Evolutionary conservation across 1,140 invertebrate species (phyloP).

Genomic region (Pomacea maculata): DNA sequence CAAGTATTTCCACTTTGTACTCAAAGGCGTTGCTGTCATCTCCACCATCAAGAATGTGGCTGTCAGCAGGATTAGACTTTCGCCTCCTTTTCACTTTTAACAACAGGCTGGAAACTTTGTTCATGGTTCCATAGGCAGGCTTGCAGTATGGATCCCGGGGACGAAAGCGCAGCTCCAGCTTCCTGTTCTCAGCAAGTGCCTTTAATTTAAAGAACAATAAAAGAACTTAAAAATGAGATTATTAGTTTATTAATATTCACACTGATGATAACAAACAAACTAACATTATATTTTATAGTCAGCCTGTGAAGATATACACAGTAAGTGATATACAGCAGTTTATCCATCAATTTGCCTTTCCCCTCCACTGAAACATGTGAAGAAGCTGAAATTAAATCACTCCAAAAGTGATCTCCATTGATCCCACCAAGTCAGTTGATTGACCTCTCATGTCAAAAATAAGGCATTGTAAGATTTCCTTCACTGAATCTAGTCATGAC

Average conservation of each 20-base stretch:
- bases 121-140: slow-evolving; percentile 77
- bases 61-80: slow-evolving; percentile 12
- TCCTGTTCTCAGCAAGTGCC: slow-evolving; percentile 68
- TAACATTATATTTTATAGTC: neutral
- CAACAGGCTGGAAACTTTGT: slow-evolving; percentile 75
- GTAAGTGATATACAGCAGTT: too few species aligned
- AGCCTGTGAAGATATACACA: too few species aligned
- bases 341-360: too few species aligned
- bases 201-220: slow-evolving; percentile 16
- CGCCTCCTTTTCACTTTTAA: slow-evolving; percentile 71
- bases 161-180: slow-evolving; percentile 81
- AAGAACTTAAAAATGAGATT: neutral
- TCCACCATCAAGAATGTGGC: slow-evolving; percentile 31
- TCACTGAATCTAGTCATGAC: neutral
- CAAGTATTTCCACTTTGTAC: slow-evolving; percentile 71
- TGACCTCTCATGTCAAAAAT: too few species aligned
- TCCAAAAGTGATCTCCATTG: too few species aligned
- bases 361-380: too few species aligned
- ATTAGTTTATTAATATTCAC: neutral
- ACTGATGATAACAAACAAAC: neutral
- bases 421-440: too few species aligned
- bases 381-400: too few species aligned
- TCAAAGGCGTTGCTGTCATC: slow-evolving; percentile 39
- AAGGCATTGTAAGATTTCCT: too few species aligned
- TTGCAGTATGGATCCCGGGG: slow-evolving; percentile 88